Evolutionary conservation across 2,113 vertebrate species (phyloP), one percentile per base, ranked within the genome.

Genomic region (Phodopus roborovskii): DNA sequence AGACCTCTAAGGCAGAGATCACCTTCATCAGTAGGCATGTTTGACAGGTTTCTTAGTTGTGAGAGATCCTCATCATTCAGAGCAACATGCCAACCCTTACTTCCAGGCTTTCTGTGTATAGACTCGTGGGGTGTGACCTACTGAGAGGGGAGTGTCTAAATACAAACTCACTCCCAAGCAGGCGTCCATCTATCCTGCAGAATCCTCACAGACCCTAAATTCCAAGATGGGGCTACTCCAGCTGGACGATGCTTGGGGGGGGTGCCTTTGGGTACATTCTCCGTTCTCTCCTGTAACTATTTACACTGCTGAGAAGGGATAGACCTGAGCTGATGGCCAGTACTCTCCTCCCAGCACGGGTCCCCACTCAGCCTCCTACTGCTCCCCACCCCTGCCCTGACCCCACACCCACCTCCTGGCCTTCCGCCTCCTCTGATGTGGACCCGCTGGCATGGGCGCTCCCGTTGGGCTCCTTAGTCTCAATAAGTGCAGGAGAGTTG

Each of bases 401-500:
- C 19, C 42, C 48, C 1, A 39, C 84, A n/a, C 96, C 26, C 96
- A 99, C 99, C 5, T 98, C 98, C 0, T 98, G 98, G 90, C 99
- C 99, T 53, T 98, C 98, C 0, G 97, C 77, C 7, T 98, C 98
- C 74, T 99, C 98, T 0, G 98, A 97, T 0, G 96, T 97, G 92
- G 98, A 93, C 12, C 97, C 98, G 2, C 97, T 96, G 68, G 98
- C 98, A 78, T 98, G 98, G 73, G 98, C 60, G 10, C 98, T 99
- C 28, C 99, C 98, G 0, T 98, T 99, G 94, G 98, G 98, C 89
- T 98, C 98, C 92, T 99, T 99, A 86, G 99, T 99, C 97, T 98
- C 99, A 64, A 98, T 99, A 83, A 99, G 82, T 68, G 98, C 96
- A 0, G 99, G 99, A 6, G 99, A 99, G 96, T 99, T 99, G 62